These are phyloP conservation scores for Philopedon plagiatum DNA, from an alignment of 2,888 invertebrate species.

Conservation along the genomic window DNA sequence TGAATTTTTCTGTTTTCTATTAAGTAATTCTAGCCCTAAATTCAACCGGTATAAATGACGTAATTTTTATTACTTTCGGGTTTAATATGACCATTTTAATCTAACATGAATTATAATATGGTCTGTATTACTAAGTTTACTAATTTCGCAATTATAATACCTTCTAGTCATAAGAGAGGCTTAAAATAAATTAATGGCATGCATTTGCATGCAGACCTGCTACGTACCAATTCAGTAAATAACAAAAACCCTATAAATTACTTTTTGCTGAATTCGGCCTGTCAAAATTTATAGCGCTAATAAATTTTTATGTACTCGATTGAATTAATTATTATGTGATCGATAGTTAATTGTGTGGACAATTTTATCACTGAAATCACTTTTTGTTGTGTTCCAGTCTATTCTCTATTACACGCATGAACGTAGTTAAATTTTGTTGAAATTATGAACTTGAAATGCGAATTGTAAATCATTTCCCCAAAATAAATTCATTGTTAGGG, in stretches of 20 bases:
- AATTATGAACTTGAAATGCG: no score
- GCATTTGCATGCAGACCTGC: constrained; percentile 27
- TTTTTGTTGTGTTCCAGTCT: neutral
- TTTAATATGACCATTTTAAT: no score
- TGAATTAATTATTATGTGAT: constrained; percentile 28
- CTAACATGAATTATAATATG: neutral
- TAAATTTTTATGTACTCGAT: constrained; percentile 21
- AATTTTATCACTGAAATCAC: constrained; percentile 16
- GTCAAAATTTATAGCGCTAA: constrained; percentile 28
- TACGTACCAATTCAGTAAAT: constrained; percentile 22
- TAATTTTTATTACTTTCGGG: no score
- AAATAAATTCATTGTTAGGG: no score
- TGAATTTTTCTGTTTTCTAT: no score
- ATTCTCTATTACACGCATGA: no score
- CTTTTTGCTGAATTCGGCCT: neutral
- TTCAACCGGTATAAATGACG: no score
- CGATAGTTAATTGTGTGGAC: constrained; percentile 14
- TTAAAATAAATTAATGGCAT: constrained; percentile 18
- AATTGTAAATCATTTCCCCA: no score
- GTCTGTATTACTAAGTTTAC: constrained; percentile 2
- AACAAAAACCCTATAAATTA: constrained; percentile 18
- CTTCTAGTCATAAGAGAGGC: constrained; percentile 22
- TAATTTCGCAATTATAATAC: neutral
- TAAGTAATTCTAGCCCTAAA: no score
- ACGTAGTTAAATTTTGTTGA: no score